Conservation (phyloP, 2,888 invertebrate species). For the Meandrusa payeni region DNA sequence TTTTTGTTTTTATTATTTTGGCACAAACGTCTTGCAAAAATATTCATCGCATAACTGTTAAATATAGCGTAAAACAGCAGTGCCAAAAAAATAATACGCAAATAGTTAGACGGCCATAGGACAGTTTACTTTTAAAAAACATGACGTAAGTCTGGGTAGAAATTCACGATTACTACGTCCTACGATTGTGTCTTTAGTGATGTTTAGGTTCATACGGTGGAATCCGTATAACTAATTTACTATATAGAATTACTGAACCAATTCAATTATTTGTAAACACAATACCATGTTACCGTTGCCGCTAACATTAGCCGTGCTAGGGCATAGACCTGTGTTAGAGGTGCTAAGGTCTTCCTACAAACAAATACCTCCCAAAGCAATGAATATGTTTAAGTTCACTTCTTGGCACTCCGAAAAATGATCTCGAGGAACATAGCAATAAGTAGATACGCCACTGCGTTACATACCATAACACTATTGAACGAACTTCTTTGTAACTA, state of each 20-base stretch:
- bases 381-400: slow-evolving; percentile 19
- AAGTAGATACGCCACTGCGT: slow-evolving; percentile 9
- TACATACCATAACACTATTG: background rate
- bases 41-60: background rate
- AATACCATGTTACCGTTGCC: too few relatives aligned
- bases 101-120: too few relatives aligned
- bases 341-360: too few relatives aligned
- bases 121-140: slow-evolving; percentile 2
- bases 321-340: too few relatives aligned
- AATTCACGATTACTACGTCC: background rate
- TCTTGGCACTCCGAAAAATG: too few relatives aligned
- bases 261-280: background rate
- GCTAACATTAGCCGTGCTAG: too few relatives aligned
- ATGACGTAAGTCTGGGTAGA: too few relatives aligned
- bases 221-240: too few relatives aligned
- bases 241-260: too few relatives aligned
- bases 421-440: too few relatives aligned
- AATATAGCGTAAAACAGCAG: slow-evolving; percentile 4
- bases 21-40: background rate
- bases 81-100: slow-evolving; percentile 10
- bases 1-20: background rate
- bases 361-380: too few relatives aligned
- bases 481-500: slow-evolving; percentile 3
- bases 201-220: too few relatives aligned
- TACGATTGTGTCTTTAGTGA: background rate